These are phyloP conservation scores for Cercopithecus neglectus DNA, from an alignment of 2,797 vertebrate species.

Conservation along the genomic window DNA sequence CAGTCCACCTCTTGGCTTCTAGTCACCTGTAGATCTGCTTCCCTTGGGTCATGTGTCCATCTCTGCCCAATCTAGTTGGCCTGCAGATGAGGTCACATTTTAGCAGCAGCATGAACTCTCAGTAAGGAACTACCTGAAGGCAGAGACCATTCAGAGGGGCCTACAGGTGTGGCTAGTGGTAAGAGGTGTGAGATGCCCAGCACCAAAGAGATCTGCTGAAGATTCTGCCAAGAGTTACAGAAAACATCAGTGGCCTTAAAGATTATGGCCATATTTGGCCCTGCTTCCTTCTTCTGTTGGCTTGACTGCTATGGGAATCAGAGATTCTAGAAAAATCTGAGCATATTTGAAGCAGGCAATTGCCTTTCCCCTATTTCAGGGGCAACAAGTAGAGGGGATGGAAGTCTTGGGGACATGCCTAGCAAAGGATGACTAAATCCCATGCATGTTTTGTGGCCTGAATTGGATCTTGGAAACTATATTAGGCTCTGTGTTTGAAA, in stretches of 20 bases:
- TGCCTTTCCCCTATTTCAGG: neutral
- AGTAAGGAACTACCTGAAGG: neutral
- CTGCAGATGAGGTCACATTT: neutral
- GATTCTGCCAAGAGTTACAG: neutral
- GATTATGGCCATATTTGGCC: neutral
- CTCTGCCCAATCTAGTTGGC: neutral
- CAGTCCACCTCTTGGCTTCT: neutral
- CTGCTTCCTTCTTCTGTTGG: neutral
- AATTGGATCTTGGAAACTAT: slow-evolving; percentile 37
- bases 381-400: neutral
- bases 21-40: neutral
- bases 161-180: neutral
- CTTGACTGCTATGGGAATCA: neutral
- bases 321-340: neutral
- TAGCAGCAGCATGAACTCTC: neutral
- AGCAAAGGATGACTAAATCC: neutral
- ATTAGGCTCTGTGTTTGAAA: neutral
- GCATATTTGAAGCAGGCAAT: neutral
- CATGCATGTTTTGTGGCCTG: neutral
- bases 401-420: neutral
- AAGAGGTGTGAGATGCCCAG: neutral
- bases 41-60: neutral
- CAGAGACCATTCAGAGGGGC: neutral
- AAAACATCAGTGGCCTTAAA: neutral
- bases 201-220: neutral